Evolutionary conservation across 2,797 vertebrate genomes (phyloP).

Genomic region (Peromyscus melanophrys): DNA sequence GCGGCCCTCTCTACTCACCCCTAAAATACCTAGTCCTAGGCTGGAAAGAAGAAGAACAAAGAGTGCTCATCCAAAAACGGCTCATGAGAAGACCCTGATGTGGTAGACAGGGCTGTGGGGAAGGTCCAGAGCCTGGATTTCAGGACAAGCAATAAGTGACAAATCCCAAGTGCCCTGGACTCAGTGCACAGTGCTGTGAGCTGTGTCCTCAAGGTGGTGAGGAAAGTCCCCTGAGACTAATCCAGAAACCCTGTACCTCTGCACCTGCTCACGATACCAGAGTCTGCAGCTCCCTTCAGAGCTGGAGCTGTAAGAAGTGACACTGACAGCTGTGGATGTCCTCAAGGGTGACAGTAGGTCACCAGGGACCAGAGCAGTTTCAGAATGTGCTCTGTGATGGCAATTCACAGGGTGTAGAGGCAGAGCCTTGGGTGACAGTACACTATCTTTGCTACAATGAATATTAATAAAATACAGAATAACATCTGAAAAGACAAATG

Average conservation of each 20-base stretch:
- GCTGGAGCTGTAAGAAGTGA: neutral
- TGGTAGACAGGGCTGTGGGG: too few species aligned
- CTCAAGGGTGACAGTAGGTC: neutral
- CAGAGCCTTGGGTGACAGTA: neutral
- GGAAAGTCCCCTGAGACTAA: neutral
- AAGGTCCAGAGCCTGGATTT: neutral
- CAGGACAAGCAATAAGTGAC: neutral
- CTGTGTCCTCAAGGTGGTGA: neutral
- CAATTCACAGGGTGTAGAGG: neutral
- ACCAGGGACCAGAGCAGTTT: neutral
- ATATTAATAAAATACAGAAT: neutral
- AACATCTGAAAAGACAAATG: neutral
- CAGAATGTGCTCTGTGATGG: neutral
- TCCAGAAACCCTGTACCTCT: neutral
- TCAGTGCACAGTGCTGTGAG: neutral
- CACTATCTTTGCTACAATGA: neutral
- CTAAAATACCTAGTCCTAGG: neutral
- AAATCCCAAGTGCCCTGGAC: neutral
- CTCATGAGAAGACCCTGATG: neutral
- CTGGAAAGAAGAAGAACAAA: neutral
- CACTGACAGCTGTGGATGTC: too few species aligned
- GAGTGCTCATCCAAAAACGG: fast-evolving
- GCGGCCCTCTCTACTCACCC: neutral
- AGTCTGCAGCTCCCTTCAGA: fast-evolving
- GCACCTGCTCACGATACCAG: neutral